Evolutionary conservation across 92 coral and sea anemone genomes (phyloP), one percentile per base, ranked within the genome.

Genomic region (Epizoanthus stellaris): DNA sequence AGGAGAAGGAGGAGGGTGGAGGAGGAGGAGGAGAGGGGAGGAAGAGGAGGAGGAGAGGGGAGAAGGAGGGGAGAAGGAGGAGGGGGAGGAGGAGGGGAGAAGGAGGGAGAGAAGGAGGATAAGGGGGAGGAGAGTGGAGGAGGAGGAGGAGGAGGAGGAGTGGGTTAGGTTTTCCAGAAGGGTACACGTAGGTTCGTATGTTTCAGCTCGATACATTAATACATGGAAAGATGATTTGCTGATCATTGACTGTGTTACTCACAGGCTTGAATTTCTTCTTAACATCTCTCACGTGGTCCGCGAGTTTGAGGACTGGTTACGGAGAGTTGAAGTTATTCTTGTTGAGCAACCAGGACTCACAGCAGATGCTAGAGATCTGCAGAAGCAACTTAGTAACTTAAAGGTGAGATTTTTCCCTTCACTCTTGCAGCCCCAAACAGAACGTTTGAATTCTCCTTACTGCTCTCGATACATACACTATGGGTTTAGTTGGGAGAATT

Each of bases 301-400:
- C 47, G 96, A 96, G 21, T 75, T 94, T 23, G 93, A 91, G 20
- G 95, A 92, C 80, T 94, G 96, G 93, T 73, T 96, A 75, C 91
- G 90, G 47, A 87, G 95, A 52, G 94, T 96, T 53, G 99, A 96
- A 86, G 92, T 90, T 23, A 80, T 91, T 11, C 87, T 96, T 8
- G 88, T 95, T 16, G 93, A 92, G 47, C 99, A 96, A 77, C 99
- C 98, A 2, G 99, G 99, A 12, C 84, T 96, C 82, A 96, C 98
- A 0, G 90, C 92, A 11, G 91, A 92, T 45, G 47, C 79, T 8
- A 92, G 88, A 52, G 99, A 92, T 76, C 73, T 94, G 65, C 96
- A 91, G 49, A 89, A 88, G 57, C 99, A 96, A 77, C 90, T 93
- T 17, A 70, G 70, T 73, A 89, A 87, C 16, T 80, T 96, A 23